phyloP scores from a whole-genome alignment of 2,113 vertebrate genomes.

The Rhodinocichla rosea region DNA sequence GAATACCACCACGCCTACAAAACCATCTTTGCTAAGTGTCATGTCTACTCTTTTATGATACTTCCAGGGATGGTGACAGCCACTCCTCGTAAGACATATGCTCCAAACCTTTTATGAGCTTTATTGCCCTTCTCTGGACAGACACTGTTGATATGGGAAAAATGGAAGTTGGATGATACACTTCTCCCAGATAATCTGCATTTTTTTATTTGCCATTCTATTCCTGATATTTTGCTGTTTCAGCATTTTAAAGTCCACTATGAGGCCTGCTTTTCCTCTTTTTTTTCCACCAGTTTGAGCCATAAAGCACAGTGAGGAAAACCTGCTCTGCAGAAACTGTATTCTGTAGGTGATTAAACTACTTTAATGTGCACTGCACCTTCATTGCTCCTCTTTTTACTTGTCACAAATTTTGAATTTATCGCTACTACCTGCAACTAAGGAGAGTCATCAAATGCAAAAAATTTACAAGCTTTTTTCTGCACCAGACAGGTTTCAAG shows the following conservation, averaged over 20 bases:
- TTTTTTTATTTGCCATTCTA: background rate
- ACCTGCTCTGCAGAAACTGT: background rate
- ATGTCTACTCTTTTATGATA: background rate
- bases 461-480: slow-evolving; percentile 36
- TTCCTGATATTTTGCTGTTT: background rate
- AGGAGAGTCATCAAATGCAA: slow-evolving; percentile 30
- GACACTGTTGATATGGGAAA: background rate
- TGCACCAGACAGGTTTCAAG: background rate
- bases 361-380: background rate
- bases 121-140: background rate
- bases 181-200: background rate
- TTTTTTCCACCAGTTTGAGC: background rate
- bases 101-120: background rate
- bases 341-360: background rate
- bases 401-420: slow-evolving; percentile 37
- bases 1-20: background rate
- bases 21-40: background rate
- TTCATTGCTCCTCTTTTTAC: background rate
- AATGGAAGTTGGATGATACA: background rate
- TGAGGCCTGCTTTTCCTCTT: background rate
- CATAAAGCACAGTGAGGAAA: background rate
- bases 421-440: slow-evolving; percentile 2
- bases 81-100: rapidly evolving
- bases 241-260: background rate
- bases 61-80: background rate